Conservation (phyloP, 2,888 invertebrate species). For the Diadegma fenestrale region DNA sequence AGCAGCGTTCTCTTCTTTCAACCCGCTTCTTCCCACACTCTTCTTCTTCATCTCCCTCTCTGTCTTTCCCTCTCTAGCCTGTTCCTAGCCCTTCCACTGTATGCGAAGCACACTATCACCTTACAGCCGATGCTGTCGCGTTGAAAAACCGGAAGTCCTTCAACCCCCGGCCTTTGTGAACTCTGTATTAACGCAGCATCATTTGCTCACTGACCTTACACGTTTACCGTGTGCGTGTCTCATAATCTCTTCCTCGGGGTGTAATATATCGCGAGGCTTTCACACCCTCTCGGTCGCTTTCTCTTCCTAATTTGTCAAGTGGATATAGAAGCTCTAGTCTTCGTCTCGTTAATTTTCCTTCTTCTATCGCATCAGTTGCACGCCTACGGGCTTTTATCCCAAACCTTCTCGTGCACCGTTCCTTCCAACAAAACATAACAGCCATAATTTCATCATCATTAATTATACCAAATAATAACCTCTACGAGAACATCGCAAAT, state of each 20-base stretch:
- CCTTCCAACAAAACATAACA: conserved; percentile 35
- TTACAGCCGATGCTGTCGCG: conserved; percentile 9
- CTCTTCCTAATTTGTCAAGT: conserved; percentile 46
- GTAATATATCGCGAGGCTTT: conserved; percentile 32
- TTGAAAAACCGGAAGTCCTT: conserved; percentile 26
- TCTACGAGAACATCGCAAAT: not conserved
- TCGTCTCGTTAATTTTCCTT: conserved; percentile 58
- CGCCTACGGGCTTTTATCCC: conserved; percentile 18
- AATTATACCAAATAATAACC: conserved; percentile 49
- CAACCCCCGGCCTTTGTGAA: conserved; percentile 27
- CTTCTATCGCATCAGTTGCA: conserved; percentile 43
- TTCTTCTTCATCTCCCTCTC: conserved; percentile 13
- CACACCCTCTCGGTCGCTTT: not conserved
- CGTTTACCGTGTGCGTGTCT: conserved; percentile 19
- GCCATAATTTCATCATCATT: conserved; percentile 43
- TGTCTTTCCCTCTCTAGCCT: not conserved
- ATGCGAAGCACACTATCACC: conserved; percentile 28
- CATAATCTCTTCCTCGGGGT: conserved; percentile 6
- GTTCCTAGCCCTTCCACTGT: not conserved
- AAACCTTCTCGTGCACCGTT: not conserved
- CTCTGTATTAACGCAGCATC: conserved; percentile 55
- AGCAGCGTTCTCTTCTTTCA: conserved; percentile 64
- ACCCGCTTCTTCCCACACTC: conserved; percentile 27
- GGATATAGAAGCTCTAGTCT: conserved; percentile 17
- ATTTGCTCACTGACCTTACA: conserved; percentile 47